Conservation (phyloP, 2,113 vertebrate species). For the Sander lucioperca region DNA sequence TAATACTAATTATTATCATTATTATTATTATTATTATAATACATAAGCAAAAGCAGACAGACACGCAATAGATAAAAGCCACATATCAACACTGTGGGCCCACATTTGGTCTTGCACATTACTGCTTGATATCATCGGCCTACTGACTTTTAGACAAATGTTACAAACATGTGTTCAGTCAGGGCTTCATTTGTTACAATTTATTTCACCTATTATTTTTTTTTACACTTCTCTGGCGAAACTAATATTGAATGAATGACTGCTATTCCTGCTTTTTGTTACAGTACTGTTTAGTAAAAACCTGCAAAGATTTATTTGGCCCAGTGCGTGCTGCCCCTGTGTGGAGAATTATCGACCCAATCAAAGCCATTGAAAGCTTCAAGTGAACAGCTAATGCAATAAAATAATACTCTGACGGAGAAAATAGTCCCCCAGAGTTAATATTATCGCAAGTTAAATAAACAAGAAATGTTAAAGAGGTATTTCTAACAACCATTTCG, state of each 20-base stretch:
- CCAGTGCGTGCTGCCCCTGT: conserved; percentile 67
- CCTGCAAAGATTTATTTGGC: conserved; percentile 12
- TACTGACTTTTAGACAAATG: background rate
- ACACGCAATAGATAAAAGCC: background rate
- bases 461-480: background rate
- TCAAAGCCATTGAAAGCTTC: conserved; percentile 41
- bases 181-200: background rate
- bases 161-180: background rate
- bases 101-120: background rate
- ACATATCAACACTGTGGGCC: conserved; percentile 12
- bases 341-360: conserved; percentile 63
- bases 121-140: background rate
- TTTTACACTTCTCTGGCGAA: background rate
- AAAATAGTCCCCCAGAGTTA: conserved; percentile 9
- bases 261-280: conserved; percentile 20
- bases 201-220: background rate
- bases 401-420: conserved; percentile 28
- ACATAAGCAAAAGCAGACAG: background rate
- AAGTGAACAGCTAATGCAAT: conserved; percentile 32
- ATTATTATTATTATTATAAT: background rate
- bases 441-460: background rate
- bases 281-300: background rate
- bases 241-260: conserved; percentile 28
- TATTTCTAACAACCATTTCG: background rate
- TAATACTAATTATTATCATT: background rate